phyloP scores from a whole-genome alignment of 2,888 invertebrate species.

The Eristalis tenax region DNA sequence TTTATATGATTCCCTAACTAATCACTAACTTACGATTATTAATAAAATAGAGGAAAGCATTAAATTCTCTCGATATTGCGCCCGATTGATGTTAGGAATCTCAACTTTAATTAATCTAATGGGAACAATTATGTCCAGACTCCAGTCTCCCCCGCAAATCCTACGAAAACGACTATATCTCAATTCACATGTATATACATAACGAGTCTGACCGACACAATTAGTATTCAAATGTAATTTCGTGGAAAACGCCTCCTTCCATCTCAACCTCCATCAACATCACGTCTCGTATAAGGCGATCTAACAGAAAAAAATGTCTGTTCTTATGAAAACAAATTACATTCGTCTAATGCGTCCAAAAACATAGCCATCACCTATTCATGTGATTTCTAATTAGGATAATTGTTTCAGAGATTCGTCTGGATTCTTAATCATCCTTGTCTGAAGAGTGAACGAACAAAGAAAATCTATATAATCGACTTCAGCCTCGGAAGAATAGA shows the following conservation, averaged over 20 bases:
- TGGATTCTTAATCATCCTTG: conserved; percentile 42
- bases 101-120: conserved; percentile 55
- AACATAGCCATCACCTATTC: not conserved
- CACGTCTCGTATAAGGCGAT: not conserved
- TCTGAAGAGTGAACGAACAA: conserved; percentile 16
- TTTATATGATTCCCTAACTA: no score
- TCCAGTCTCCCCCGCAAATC: not conserved
- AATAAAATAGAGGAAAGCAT: no score
- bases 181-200: not conserved
- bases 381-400: conserved; percentile 64
- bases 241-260: conserved; percentile 7
- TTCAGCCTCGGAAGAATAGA: not conserved
- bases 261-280: conserved; percentile 21
- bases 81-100: not conserved
- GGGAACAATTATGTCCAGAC: conserved; percentile 20
- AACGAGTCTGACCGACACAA: conserved; percentile 7
- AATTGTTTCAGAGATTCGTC: conserved; percentile 61
- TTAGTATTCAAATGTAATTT: conserved; percentile 53
- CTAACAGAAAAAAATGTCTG: conserved; percentile 27
- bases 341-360: not conserved
- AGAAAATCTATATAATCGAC: not conserved
- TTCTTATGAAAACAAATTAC: conserved; percentile 45
- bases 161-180: not conserved
- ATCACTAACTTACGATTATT: no score
- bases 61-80: no score